Percentiles rank a stretch among this genome's conserved stretches.
phyloP scores from a whole-genome alignment of 2,797 vertebrate species.

The Clarias fuscus region DNA sequence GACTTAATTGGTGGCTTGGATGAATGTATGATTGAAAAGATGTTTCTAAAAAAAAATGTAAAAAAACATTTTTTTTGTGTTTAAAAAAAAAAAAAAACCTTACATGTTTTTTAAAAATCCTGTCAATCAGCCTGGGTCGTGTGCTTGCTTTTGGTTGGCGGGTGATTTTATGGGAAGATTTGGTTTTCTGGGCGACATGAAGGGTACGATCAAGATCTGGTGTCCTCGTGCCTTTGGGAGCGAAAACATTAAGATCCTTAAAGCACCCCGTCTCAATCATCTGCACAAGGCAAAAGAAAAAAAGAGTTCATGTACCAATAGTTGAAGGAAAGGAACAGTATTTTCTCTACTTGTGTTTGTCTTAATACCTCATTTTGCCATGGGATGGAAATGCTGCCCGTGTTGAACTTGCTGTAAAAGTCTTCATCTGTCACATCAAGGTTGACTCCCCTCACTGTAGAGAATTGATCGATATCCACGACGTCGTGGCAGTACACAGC shows the following conservation, averaged over 20 bases:
- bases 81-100: conserved; percentile 47
- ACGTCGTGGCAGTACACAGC: conserved; percentile 85
- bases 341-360: not conserved
- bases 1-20: not conserved
- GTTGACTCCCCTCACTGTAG: conserved; percentile 76
- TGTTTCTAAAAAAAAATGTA: not conserved
- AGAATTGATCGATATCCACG: conserved; percentile 86
- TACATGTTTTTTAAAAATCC: conserved; percentile 76
- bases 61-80: no score
- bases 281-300: conserved; percentile 57
- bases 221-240: conserved; percentile 65
- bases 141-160: conserved; percentile 45
- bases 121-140: conserved; percentile 68
- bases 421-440: conserved; percentile 71
- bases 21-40: not conserved
- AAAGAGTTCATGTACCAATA: not conserved
- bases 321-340: not conserved
- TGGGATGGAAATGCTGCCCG: conserved; percentile 74
- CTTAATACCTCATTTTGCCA: conserved; percentile 84
- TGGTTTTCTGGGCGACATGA: conserved; percentile 42
- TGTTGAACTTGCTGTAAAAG: conserved; percentile 80
- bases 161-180: not conserved
- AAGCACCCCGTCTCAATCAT: conserved; percentile 85
- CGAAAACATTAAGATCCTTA: conserved; percentile 80
- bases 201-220: conserved; percentile 73